Conservation (phyloP, 64 coral and sea anemone genomes). For the Montipora foliosa region DNA sequence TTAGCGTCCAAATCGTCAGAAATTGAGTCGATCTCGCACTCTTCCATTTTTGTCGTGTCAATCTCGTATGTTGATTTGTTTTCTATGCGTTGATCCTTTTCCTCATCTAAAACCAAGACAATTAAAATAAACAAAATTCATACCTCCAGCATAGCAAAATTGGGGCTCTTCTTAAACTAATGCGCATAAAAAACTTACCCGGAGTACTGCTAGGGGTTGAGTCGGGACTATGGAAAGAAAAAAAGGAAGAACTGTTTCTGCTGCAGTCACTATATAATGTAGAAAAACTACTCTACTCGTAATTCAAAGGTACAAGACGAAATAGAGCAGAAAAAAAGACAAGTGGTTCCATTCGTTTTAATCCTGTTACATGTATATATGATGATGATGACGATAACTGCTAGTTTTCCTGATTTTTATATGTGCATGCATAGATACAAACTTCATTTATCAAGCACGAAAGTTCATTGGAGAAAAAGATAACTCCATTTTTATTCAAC, state of each 20-base stretch:
- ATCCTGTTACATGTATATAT: too few species aligned
- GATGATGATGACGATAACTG: too few species aligned
- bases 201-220: slow-evolving; percentile 13
- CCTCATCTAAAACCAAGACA: not conserved
- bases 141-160: not conserved
- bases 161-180: not conserved
- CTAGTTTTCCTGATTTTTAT: too few species aligned
- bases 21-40: not conserved
- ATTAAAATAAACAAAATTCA: not conserved
- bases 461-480: too few species aligned
- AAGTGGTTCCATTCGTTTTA: too few species aligned
- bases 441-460: too few species aligned
- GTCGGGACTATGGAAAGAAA: not conserved
- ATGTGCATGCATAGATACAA: too few species aligned
- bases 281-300: not conserved
- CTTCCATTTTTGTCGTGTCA: not conserved
- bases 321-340: too few species aligned
- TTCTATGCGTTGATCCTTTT: not conserved
- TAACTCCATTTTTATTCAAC: too few species aligned
- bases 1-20: not conserved
- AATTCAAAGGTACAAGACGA: not conserved
- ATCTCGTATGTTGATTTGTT: not conserved
- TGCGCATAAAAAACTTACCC: not conserved
- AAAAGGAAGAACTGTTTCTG: not conserved
- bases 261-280: not conserved